Evolutionary conservation across 2,797 vertebrate genomes (phyloP), one percentile per base, ranked within the genome.

Genomic region (Bradypus variegatus): DNA sequence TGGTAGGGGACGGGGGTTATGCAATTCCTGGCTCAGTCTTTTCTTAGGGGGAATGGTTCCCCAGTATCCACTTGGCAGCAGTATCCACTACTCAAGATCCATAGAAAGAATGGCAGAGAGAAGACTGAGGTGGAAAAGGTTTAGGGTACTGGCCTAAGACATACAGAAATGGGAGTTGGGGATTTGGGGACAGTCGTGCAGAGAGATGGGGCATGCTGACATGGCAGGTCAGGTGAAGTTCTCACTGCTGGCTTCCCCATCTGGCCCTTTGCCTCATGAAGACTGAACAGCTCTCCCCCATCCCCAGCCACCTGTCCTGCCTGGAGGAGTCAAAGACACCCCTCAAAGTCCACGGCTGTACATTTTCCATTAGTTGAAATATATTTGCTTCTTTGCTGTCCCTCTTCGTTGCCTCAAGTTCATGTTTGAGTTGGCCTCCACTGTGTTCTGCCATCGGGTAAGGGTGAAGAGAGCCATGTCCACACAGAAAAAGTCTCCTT

Each of bases 21-120:
- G 41, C 81, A 87, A 84, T 93, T 92, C 86, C 91, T 92, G 95
- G 96, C 95, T 96, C 95, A 96, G 95, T 94, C 96, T 95, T 94
- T 93, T 95, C 94, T 94, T 94, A 93, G 94, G 94, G 96, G 94
- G 23, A 90, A 64, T 41, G 48, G 73, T 38, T 75, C 94, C 95
- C 95, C 95, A 76, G 92, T 88, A 95, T 96, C 94, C 55, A 78
- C 85, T 77, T 86, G 89, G 94, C 83, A 94, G 94, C 58, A 23
- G 58, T 23, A 65, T 90, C 89, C n/a, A 91, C 78, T 79, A 90
- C 89, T 93, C 48, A 88, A 75, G 92, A 67, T 94, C 55, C 92
- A 87, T 77, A 92, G 75, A 72, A 80, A 92, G 87, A 85, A 77
- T 1, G 21, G 81, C 5, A 36, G 82, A 67, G 72, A 38, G 90